phyloP scores from a whole-genome alignment of 1,140 invertebrate genomes.

The Acromyrmex echinatior region DNA sequence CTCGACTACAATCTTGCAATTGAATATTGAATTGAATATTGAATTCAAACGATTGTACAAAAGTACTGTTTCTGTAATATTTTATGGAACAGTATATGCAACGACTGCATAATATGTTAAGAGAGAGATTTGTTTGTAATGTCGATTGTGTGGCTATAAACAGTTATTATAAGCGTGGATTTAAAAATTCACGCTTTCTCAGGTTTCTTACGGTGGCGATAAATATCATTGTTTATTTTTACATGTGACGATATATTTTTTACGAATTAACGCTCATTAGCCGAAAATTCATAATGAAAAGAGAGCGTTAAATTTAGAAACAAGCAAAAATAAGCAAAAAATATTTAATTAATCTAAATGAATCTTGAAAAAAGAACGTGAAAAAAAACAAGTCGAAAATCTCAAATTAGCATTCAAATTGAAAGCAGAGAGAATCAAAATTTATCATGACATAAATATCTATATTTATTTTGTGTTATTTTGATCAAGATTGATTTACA shows the following conservation, averaged over 20 bases:
- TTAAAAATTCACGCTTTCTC: background rate
- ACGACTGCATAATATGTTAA: background rate
- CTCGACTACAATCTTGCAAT: background rate
- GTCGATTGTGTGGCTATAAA: background rate
- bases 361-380: background rate
- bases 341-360: slow-evolving; percentile 1
- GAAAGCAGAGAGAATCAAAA: background rate
- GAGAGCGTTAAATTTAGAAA: background rate
- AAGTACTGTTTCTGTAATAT: background rate
- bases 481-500: background rate
- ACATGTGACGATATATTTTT: background rate
- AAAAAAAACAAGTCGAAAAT: background rate
- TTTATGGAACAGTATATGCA: background rate
- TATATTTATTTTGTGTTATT: background rate
- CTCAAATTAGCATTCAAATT: background rate
- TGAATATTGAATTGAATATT: background rate
- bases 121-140: background rate
- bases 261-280: background rate
- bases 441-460: slow-evolving; percentile 4
- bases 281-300: background rate
- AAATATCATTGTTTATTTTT: slow-evolving; percentile 36
- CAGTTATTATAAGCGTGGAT: background rate
- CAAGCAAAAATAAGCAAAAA: background rate
- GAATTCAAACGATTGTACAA: background rate
- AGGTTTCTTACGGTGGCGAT: background rate